These are phyloP conservation scores for Ormia ochracea DNA, from an alignment of 2,888 invertebrate species.

Conservation along the genomic window DNA sequence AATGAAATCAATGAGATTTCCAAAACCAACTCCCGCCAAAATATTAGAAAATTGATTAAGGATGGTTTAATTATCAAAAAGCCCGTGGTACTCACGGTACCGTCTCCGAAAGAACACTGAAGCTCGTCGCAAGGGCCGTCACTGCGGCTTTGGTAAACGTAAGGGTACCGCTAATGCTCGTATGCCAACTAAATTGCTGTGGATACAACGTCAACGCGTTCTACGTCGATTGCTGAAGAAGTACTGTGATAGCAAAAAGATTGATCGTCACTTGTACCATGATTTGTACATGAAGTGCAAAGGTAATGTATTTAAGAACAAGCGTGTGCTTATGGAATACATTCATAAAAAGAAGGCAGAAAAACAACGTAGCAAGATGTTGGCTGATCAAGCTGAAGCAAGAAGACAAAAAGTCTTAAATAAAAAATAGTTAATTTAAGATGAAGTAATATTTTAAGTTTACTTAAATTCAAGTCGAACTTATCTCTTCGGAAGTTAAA, in stretches of 20 bases:
- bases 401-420: slow-evolving; percentile 97
- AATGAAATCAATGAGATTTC: slow-evolving; percentile 99
- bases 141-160: slow-evolving; percentile 98
- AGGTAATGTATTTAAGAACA: slow-evolving; percentile 99
- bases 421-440: too few species aligned
- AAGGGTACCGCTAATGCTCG: slow-evolving; percentile 99
- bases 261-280: slow-evolving; percentile 98
- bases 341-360: slow-evolving; percentile 99
- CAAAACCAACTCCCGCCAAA: slow-evolving; percentile 99
- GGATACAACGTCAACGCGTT: slow-evolving; percentile 98
- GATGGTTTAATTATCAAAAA: slow-evolving; percentile 99
- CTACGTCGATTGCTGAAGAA: slow-evolving; percentile 96
- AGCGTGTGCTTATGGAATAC: slow-evolving; percentile 99
- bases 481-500: too few species aligned
- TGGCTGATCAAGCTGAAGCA: slow-evolving; percentile 98
- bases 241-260: slow-evolving; percentile 98
- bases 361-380: slow-evolving; percentile 98
- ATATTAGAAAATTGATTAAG: slow-evolving; percentile 98
- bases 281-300: slow-evolving; percentile 99
- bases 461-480: too few species aligned
- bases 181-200: slow-evolving; percentile 96
- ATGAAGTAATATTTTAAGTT: too few species aligned
- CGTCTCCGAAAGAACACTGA: slow-evolving; percentile 98
- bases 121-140: slow-evolving; percentile 98
- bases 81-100: slow-evolving; percentile 98